Evolutionary conservation across 2,888 invertebrate genomes (phyloP), one percentile per base, ranked within the genome.

Genomic region (Tetrapedia diversipes): DNA sequence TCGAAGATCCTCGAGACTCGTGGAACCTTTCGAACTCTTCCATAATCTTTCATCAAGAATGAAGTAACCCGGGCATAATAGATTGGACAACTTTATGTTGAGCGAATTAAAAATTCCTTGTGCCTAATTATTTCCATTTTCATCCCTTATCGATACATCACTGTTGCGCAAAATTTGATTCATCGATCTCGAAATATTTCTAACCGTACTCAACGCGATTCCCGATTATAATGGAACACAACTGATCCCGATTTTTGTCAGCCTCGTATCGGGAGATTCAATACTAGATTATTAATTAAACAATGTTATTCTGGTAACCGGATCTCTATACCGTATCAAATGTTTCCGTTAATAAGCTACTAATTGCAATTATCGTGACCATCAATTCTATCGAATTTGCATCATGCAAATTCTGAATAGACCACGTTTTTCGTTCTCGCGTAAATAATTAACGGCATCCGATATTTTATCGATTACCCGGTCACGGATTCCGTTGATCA

Each of bases 311-410:
- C 4, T 37, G n/a, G 37, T 27, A 51, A 49, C 14, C 4, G 7
- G 16, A 49, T 27, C 27, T 19, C 4, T n/a, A 2, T 14, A 14
- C 7, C n/a, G 34, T 53, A 1, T 45, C 32, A 16, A 22, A 54
- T 54, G 32, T 43, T 22, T 22, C 1, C 14, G 10, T 34, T 47
- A 66, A 27, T 27, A 22, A 57, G 6, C 22, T 34, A 34, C 14
- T 57, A 71, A 51, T 68, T 71, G 24, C 56, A 49, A 69, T 41
- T 41, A 34, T 24, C 22, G 41, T n/a, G 32, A 56, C 19, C 8
- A 16, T n/a, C 27, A 53, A 54, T 11, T 16, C 11, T 11, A 32
- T 47, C 37, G 29, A 6, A 8, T 37, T 6, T 34, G 7, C n/a
- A 24, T 14, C 4, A 11, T 4, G 19, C 14, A 41, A 24, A 47